A percentile compares a stretch with the other conserved stretches of the same genome.
Evolutionary conservation across 2,797 vertebrate species (phyloP).

Genomic region (Sciurus vulgaris): DNA sequence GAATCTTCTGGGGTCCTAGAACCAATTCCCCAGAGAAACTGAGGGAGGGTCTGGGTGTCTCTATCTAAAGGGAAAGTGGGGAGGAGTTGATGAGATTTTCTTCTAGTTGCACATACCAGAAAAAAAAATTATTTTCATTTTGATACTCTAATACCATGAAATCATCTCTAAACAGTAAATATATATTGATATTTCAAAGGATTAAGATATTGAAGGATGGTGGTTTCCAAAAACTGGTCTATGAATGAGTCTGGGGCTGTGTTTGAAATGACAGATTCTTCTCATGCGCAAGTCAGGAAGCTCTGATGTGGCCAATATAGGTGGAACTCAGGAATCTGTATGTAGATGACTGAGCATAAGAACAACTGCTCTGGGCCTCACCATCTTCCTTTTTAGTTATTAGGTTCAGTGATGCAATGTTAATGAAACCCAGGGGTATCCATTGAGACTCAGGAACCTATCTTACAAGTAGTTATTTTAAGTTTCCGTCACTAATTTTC

Average conservation of each 20-base stretch:
- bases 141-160: not conserved
- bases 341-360: not conserved
- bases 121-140: constrained; percentile 3
- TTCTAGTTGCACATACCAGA: not conserved
- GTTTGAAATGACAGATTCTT: constrained; percentile 36
- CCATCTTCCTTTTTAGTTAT: not conserved
- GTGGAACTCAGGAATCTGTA: not conserved
- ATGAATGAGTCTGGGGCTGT: not conserved
- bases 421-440: not conserved
- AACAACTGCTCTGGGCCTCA: not conserved
- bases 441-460: too few relatives aligned
- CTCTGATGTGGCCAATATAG: not conserved
- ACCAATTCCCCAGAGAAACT: not conserved
- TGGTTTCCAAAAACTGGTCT: not conserved
- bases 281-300: not conserved
- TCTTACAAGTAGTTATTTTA: not conserved
- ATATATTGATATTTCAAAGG: not conserved
- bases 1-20: not conserved
- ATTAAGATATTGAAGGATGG: not conserved
- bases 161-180: not conserved
- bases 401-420: not conserved
- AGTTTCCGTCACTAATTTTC: not conserved
- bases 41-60: not conserved
- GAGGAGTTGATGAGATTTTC: not conserved
- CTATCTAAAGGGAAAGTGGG: not conserved